Conservation (phyloP, 2,888 invertebrate species). For the Sarcophaga carnaria region DNA sequence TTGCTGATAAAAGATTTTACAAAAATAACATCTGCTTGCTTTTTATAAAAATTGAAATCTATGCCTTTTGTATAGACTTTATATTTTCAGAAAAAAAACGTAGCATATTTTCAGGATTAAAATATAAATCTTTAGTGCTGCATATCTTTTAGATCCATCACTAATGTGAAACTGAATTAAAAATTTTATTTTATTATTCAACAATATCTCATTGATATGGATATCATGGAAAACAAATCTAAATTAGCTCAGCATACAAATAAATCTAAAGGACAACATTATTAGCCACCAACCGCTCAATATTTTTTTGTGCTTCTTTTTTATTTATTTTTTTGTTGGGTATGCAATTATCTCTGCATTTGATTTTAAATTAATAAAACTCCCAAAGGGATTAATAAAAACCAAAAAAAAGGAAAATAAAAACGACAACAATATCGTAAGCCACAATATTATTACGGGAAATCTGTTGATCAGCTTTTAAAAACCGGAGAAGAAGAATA, state of each 20-base stretch:
- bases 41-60: too few species aligned
- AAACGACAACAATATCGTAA: slow-evolving; percentile 1
- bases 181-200: slow-evolving; percentile 47
- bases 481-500: not conserved
- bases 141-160: not conserved
- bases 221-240: slow-evolving; percentile 49
- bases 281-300: slow-evolving; percentile 28
- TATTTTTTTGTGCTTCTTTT: not conserved
- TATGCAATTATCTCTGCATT: not conserved
- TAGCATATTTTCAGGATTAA: slow-evolving; percentile 22
- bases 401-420: slow-evolving; percentile 1
- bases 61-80: too few species aligned
- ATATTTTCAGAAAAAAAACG: not conserved
- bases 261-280: not conserved
- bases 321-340: not conserved
- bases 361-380: slow-evolving; percentile 58
- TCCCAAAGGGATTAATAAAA: slow-evolving; percentile 41
- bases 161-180: slow-evolving; percentile 42
- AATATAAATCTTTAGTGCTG: slow-evolving; percentile 25
- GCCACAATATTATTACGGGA: slow-evolving; percentile 31
- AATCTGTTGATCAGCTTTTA: slow-evolving; percentile 30
- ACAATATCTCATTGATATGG: not conserved
- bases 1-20: too few species aligned
- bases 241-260: slow-evolving; percentile 44
- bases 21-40: too few species aligned